Evolutionary conservation across 2,797 vertebrate species (phyloP), one percentile per base, ranked within the genome.

Genomic region (Centroberyx gerrardi): DNA sequence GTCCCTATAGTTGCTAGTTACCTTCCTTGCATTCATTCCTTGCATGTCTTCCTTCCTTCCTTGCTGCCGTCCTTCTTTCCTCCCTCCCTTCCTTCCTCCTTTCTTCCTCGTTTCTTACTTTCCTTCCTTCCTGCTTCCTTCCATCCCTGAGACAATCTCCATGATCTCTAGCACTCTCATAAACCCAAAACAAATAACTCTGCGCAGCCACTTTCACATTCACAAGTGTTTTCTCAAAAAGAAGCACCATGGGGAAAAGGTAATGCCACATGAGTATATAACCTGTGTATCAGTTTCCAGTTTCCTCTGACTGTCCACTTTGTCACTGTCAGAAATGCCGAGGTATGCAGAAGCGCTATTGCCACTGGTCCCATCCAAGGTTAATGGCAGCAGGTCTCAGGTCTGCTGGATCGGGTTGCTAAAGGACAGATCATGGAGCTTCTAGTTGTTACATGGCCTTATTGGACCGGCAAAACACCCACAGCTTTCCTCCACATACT

Each of bases 341-440:
- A 73, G 71, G 78, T 49, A 80, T 58, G 80, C 89, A 88, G 73
- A 83, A 81, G 42, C 66, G 42, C 65, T 81, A 72, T 42, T 81
- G 82, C 68, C 68, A 69, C 79, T 74, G 62, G 59, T 70, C 28
- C 79, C 67, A 42, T 61, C 66, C 83, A 91, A 89, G 88, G 87
- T 88, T 72, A 83, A 51, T 74, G 67, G 42, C 70, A 78, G 61
- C 73, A 62, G 46, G 65, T 68, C 67, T 78, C 76, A 79, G 48
- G 8, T 53, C 53, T 65, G 42, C 56, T 64, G 83, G 85, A 89
- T 93, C 90, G 49, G 48, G 80, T 91, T 88, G 48, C 90, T 81
- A 53, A 83, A 83, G 73, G 74, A 42, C 78, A 83, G 68, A 69
- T 55, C 51, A 33, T 36, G 49, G 46, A 75, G 59, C n/a, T 28